phyloP scores from a whole-genome alignment of 2,113 vertebrate genomes.

The Zingel zingel region DNA sequence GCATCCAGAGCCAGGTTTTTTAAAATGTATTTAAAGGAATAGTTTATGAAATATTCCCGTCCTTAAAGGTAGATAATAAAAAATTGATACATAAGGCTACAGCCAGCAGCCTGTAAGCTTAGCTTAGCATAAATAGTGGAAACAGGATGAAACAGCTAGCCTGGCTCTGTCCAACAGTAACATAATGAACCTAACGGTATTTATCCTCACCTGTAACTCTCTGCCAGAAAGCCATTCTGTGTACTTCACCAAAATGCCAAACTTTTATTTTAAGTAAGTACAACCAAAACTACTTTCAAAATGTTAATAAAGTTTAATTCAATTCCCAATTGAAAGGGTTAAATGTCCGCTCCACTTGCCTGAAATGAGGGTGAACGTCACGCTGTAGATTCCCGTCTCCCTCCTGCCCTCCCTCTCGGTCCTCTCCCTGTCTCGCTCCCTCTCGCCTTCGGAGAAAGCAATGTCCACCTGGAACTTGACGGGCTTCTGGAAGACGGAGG shows the following conservation, averaged over 20 bases:
- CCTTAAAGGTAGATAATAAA: too few relatives aligned
- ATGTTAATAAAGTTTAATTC: background rate
- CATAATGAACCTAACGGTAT: background rate
- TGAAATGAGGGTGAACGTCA: constrained; percentile 94
- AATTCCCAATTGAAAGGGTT: background rate
- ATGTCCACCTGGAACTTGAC: constrained; percentile 96
- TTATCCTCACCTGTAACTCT: too few relatives aligned
- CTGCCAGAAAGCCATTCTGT: background rate
- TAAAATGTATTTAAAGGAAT: background rate
- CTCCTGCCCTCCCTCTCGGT: constrained; percentile 85
- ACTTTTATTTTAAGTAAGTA: background rate
- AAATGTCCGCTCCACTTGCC: constrained; percentile 72
- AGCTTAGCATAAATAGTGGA: background rate
- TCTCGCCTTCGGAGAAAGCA: constrained; percentile 90
- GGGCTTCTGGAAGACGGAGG: constrained; percentile 96
- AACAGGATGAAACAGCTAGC: background rate
- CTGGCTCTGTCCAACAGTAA: background rate
- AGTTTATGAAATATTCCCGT: too few relatives aligned
- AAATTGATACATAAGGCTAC: background rate
- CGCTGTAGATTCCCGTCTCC: constrained; percentile 91
- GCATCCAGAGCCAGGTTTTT: too few relatives aligned
- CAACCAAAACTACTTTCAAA: background rate
- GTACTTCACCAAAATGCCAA: background rate
- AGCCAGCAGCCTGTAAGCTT: background rate
- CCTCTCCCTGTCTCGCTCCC: constrained; percentile 85